phyloP scores from a whole-genome alignment of 2,113 vertebrate genomes.

The Tachuris rubrigastra region DNA sequence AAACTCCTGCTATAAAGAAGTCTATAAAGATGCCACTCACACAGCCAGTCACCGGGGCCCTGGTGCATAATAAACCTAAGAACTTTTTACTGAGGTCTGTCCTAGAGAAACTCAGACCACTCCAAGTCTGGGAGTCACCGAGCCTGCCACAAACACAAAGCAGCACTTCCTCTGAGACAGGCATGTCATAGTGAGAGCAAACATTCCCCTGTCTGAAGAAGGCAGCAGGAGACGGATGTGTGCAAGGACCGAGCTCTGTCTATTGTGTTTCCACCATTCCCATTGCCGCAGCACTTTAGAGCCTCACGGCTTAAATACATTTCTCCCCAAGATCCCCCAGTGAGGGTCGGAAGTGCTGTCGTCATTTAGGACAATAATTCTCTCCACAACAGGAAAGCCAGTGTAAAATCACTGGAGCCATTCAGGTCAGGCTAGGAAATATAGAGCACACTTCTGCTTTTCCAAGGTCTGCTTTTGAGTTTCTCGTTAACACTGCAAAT shows the following conservation, averaged over 20 bases:
- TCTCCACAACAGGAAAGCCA: not conserved
- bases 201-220: constrained; percentile 19
- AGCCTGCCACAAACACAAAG: constrained; percentile 19
- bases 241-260: not conserved
- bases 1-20: constrained; percentile 37
- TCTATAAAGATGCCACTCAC: constrained; percentile 55
- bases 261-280: not conserved
- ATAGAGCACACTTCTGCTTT: fast-evolving
- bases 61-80: not conserved
- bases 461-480: not conserved
- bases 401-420: not conserved
- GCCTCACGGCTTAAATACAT: not conserved
- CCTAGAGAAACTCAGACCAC: not conserved
- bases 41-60: not conserved
- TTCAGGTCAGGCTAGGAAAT: not conserved
- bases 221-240: constrained; percentile 36
- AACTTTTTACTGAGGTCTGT: not conserved
- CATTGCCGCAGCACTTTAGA: not conserved
- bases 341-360: not conserved
- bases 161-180: not conserved
- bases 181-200: constrained; percentile 16
- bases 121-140: not conserved
- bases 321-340: not conserved
- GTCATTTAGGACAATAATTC: not conserved
- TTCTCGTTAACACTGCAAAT: not conserved